phyloP scores from a whole-genome alignment of 2,888 invertebrate genomes.

The Meandrusa payeni region DNA sequence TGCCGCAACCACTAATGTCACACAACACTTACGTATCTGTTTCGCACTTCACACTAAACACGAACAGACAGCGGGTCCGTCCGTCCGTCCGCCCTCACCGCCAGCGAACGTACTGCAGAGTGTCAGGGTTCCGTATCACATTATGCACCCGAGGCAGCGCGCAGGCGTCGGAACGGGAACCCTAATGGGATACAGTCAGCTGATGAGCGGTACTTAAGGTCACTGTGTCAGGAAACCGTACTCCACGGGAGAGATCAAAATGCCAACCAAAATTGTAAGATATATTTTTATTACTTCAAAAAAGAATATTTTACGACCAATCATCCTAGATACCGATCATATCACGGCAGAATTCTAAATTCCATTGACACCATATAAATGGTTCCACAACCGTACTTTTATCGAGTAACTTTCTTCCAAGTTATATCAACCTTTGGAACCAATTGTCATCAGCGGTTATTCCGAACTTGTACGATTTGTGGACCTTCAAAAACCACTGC shows the following conservation, averaged over 20 bases:
- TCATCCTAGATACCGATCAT: no score
- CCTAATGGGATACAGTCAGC: slow-evolving; percentile 58
- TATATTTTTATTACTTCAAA: background rate
- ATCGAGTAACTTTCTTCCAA: no score
- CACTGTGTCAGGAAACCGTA: slow-evolving; percentile 56
- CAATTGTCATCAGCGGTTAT: no score
- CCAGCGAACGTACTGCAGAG: slow-evolving; percentile 56
- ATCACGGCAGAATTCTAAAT: no score
- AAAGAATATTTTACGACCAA: no score
- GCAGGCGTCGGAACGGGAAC: slow-evolving; percentile 49
- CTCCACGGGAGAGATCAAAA: slow-evolving; percentile 4
- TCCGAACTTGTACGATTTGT: no score
- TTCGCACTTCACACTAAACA: slow-evolving; percentile 4
- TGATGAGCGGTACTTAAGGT: slow-evolving; percentile 66
- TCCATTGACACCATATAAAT: no score
- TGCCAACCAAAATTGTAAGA: no score
- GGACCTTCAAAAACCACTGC: no score
- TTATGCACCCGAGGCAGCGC: slow-evolving; percentile 56
- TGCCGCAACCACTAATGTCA: slow-evolving; percentile 11
- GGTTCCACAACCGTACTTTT: no score
- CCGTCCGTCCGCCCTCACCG: slow-evolving; percentile 37
- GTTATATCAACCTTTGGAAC: no score
- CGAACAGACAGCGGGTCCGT: background rate
- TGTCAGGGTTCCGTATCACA: slow-evolving; percentile 42
- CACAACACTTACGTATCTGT: slow-evolving; percentile 9